Base-by-base conservation (phyloP, 2,888 invertebrate species). In the Ischnura elegans region DNA sequence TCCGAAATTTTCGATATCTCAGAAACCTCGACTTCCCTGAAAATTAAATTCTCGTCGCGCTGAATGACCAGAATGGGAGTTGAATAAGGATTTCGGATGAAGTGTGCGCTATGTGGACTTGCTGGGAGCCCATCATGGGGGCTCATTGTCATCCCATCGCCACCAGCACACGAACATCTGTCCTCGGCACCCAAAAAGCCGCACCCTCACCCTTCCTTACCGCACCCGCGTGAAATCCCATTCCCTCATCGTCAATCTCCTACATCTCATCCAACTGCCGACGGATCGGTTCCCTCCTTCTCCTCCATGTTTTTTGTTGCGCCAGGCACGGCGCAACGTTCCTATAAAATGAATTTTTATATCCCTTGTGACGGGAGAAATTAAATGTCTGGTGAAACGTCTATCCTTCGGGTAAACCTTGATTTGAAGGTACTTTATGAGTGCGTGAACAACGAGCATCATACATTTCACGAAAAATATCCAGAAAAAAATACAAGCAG, bases 71-170 rank as follows among this genome's bases (percentile, higher is more conserved):
- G 36, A 76, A 25, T n/a, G 76, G 29, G 25, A 36, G 5, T 25
- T 29, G 76, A 13, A 76, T 10, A 76, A 76, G 76, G 13, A 61
- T 25, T 61, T 21, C 13, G 76, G 76, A 25, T 36, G 76, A 13
- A 36, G 36, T 61, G 61, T 3, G n/a, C 25, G 76, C n/a, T 29
- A 25, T 61, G 8, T 21, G 61, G 25, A 61, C 61, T 61, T 25
- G 21, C n/a, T 61, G 76, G 76, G 36, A 76, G 36, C 76, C 76
- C 8, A 76, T 76, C 76, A 36, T 13, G 76, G 36, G 36, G 36
- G 76, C 76, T 76, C 76, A 76, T 76, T 76, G 76, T 76, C 76
- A 76, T 36, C 76, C 76, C 76, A 76, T 76, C 76, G 76, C 76
- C 76, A 61, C n/a, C n/a, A 61, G 10, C 51, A 51, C 19, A 61